Evolutionary conservation across 2,113 vertebrate genomes (phyloP), one percentile per base, ranked within the genome.

Genomic region (Parus major): DNA sequence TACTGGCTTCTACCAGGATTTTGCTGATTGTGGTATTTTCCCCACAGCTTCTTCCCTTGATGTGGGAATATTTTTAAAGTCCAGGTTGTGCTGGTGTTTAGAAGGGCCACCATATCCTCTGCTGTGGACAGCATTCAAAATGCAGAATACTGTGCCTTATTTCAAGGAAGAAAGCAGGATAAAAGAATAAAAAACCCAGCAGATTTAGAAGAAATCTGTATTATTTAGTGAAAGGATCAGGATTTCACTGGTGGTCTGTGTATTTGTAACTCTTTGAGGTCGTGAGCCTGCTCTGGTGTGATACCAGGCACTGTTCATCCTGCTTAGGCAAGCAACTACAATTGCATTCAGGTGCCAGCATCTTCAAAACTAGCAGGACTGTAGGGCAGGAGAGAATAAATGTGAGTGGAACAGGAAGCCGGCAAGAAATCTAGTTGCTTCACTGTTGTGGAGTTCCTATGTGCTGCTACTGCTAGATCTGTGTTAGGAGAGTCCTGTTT

Each of bases 381-480:
- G 4, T 0, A 3, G 31, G 25, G 7, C 2, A 9, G 23, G 11
- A 8, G 9, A 21, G 36, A 57, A 55, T 29, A 52, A 46, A 57
- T 20, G 15, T 3, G 20, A 63, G 20, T 11, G 31, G n/a, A 50
- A 39, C 8, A 33, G 36, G 18, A 33, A 59, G 8, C 1, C 0
- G 29, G 15, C 0, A 15, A 50, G 75, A 39, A 61, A 11, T 1
- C 0, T 1, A 2, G 12, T 59, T 73, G 18, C 0, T 41, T 5
- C 1, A 5, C 3, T 0, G 0, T 5, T 46, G n/a, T 47, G 21
- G 46, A 5, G n/a, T 16, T 75, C 5, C 13, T 28, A 7, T 0
- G 0, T 11, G 24, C 2, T 5, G 64, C 22, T 42, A 0, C 19
- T 73, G 15, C 2, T n/a, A 44, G 35, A 2, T 35, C 31, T 73